Evolutionary conservation across 2,888 invertebrate genomes (phyloP).

Genomic region (Globia sparganii): DNA sequence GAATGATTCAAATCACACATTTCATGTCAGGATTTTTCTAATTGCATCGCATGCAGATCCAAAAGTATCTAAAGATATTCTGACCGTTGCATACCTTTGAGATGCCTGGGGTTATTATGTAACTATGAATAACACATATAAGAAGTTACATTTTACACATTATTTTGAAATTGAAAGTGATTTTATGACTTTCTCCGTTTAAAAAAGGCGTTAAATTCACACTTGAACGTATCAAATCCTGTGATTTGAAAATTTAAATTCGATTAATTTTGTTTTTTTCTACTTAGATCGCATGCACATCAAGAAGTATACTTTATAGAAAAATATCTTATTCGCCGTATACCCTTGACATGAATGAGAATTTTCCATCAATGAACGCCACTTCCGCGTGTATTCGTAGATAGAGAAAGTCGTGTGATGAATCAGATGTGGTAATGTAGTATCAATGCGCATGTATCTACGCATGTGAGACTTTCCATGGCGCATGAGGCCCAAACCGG

Average conservation of each 20-base stretch:
- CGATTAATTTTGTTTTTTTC: too few relatives aligned
- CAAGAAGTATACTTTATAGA: neutral
- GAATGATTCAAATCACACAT: conserved; percentile 11
- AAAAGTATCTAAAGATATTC: too few relatives aligned
- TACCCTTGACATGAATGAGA: conserved; percentile 45
- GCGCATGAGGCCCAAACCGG: conserved; percentile 36
- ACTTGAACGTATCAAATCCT: conserved; percentile 6
- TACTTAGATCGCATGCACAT: neutral
- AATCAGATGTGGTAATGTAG: conserved; percentile 60
- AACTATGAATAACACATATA: too few relatives aligned
- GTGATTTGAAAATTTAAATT: too few relatives aligned
- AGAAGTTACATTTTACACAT: neutral
- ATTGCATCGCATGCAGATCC: neutral
- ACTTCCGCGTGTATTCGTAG: conserved; percentile 50
- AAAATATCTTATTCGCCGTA: conserved; percentile 31
- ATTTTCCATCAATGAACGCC: conserved; percentile 44
- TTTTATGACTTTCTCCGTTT: conserved; percentile 2
- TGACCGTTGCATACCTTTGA: too few relatives aligned
- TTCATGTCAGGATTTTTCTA: conserved; percentile 6
- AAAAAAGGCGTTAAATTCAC: neutral
- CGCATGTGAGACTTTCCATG: conserved; percentile 52
- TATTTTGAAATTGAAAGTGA: neutral
- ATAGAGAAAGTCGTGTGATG: conserved; percentile 66
- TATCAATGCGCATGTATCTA: conserved; percentile 41
- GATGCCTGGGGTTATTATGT: too few relatives aligned